A percentile compares a stretch with the other conserved stretches of the same genome.
Evolutionary conservation across 2,113 vertebrate species (phyloP).

Genomic region (Pseudonaja textilis): DNA sequence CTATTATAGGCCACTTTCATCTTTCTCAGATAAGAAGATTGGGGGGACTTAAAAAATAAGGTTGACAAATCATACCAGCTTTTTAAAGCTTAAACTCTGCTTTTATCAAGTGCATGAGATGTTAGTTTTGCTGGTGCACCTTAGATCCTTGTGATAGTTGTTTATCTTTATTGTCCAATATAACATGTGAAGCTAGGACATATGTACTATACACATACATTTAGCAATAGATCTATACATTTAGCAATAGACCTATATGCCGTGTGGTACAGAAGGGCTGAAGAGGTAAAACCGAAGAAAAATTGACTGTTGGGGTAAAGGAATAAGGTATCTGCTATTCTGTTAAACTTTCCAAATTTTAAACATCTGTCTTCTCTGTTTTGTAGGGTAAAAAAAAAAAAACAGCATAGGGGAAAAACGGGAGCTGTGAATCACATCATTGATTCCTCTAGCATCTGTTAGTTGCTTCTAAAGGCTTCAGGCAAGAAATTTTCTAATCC

Average conservation of each 20-base stretch:
- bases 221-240: not conserved
- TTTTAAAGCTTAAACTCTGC: not conserved
- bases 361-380: not conserved
- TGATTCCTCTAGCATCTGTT: not conserved
- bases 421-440: not conserved
- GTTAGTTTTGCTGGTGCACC: not conserved
- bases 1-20: not conserved
- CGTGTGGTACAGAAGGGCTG: not conserved
- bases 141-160: not conserved
- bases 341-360: not conserved
- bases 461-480: not conserved
- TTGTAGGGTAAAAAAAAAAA: not conserved
- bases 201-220: no score
- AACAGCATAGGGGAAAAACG: not conserved
- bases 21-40: not conserved
- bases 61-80: not conserved
- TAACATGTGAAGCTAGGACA: not conserved
- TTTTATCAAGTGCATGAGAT: not conserved
- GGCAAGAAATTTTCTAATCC: not conserved
- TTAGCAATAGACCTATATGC: not conserved
- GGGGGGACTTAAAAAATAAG: not conserved
- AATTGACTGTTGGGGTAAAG: not conserved
- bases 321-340: not conserved
- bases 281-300: not conserved
- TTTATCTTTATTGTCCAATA: not conserved